phyloP scores from a whole-genome alignment of 2,113 vertebrate species.

The Eidolon helvum region DNA sequence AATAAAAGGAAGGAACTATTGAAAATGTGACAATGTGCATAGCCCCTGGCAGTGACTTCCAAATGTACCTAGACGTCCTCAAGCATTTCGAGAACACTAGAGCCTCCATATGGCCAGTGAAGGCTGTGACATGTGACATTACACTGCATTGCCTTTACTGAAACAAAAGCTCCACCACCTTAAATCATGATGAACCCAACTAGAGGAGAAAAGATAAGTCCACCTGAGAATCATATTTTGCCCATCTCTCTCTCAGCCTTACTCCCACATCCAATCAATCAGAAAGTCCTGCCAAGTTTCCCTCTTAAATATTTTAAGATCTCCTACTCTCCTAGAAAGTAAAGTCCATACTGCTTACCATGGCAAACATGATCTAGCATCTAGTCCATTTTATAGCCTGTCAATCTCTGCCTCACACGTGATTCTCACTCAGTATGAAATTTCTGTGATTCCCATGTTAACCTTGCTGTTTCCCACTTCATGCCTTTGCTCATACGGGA shows the following conservation, averaged over 20 bases:
- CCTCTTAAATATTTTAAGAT: slow-evolving; percentile 39
- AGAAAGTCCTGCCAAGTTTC: neutral
- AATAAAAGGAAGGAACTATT: neutral
- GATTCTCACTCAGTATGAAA: neutral
- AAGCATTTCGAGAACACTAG: neutral
- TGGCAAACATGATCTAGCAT: neutral
- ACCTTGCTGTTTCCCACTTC: neutral
- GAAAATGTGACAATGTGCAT: neutral
- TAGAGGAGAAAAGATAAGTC: neutral
- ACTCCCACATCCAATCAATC: neutral
- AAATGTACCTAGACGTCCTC: neutral
- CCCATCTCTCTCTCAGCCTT: neutral
- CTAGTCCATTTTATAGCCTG: neutral
- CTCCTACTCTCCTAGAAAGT: neutral
- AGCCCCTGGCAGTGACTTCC: neutral
- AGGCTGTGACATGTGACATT: fast-evolving
- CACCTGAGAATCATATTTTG: neutral
- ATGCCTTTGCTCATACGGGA: neutral
- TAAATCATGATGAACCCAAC: neutral
- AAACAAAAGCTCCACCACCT: neutral
- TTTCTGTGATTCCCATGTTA: neutral
- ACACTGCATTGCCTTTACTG: neutral
- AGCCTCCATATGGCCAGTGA: neutral
- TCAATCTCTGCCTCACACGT: neutral
- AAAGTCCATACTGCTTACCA: neutral